These are phyloP conservation scores for Perodicticus potto DNA, from an alignment of 2,797 vertebrate genomes.

Conservation along the genomic window DNA sequence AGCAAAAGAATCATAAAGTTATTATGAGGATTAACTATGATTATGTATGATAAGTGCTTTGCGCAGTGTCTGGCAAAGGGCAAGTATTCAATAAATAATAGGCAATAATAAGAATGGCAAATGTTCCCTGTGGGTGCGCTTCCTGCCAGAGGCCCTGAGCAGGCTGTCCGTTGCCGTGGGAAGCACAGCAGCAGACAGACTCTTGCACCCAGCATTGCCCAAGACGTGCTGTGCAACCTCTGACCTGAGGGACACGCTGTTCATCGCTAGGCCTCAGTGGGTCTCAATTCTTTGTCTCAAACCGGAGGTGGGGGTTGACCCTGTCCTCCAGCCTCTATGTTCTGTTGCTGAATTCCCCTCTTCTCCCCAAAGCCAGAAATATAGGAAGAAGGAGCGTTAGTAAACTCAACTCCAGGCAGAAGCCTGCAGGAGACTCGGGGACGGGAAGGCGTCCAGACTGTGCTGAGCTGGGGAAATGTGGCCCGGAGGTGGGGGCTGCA, in stretches of 20 bases:
- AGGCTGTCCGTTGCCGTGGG: fast-evolving
- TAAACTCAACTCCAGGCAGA: not conserved
- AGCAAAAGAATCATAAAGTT: constrained; percentile 64
- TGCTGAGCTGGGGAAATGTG: constrained; percentile 74
- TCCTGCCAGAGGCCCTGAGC: not conserved
- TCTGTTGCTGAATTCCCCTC: not conserved
- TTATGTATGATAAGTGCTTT: constrained; percentile 57
- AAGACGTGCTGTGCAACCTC: fast-evolving
- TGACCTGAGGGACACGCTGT: not conserved
- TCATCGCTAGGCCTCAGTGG: not conserved
- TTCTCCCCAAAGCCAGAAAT: not conserved
- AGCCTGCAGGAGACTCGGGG: not conserved
- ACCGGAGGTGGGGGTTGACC: not conserved
- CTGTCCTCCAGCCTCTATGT: not conserved
- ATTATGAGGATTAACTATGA: constrained; percentile 50
- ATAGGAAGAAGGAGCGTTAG: not conserved
- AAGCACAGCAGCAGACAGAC: not conserved
- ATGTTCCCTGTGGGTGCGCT: not conserved
- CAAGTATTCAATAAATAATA: constrained; percentile 65
- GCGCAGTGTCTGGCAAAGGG: constrained; percentile 30
- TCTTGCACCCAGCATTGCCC: fast-evolving
- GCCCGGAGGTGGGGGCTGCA: not conserved
- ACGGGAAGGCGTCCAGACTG: constrained; percentile 20
- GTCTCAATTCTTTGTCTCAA: not conserved
- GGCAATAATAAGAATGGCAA: constrained; percentile 42